These are phyloP conservation scores for Ctenochaetus hawaiiensis DNA, from an alignment of 2,797 vertebrate genomes.

Conservation along the genomic window DNA sequence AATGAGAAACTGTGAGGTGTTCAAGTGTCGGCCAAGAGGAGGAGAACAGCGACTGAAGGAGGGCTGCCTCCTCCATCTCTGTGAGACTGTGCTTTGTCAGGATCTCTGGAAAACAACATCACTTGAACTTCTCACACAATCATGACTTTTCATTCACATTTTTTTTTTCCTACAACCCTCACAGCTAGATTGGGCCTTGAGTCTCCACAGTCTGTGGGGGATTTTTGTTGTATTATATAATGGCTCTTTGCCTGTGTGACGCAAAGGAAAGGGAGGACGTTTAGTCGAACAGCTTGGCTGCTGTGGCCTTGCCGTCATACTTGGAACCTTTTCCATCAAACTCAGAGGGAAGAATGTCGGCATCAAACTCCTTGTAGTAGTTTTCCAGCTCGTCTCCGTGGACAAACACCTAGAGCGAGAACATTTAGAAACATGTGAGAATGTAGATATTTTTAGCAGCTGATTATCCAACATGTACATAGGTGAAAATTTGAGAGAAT, in stretches of 20 bases:
- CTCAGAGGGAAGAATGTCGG: conserved; percentile 93
- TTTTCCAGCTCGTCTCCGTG: conserved; percentile 94
- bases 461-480: background rate
- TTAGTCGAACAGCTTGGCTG: conserved; percentile 91
- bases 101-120: conserved; percentile 25
- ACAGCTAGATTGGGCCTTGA: conserved; percentile 37
- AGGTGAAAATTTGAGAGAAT: background rate
- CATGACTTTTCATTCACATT: conserved; percentile 23
- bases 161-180: conserved; percentile 43
- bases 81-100: conserved; percentile 37
- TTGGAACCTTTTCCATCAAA: conserved; percentile 93
- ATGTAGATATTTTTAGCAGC: background rate
- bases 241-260: background rate
- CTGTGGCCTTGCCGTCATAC: conserved; percentile 91
- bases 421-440: conserved; percentile 19
- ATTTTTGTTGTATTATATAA: conserved; percentile 6
- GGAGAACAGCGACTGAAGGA: background rate
- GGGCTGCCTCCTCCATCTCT: background rate
- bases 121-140: conserved; percentile 7
- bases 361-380: conserved; percentile 95
- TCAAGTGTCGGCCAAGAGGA: too few relatives aligned
- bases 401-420: conserved; percentile 90
- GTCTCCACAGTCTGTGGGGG: conserved; percentile 51
- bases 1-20: background rate
- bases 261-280: conserved; percentile 58